Evolutionary conservation across 2,888 invertebrate species (phyloP).

Genomic region (Tyria jacobaeae): DNA sequence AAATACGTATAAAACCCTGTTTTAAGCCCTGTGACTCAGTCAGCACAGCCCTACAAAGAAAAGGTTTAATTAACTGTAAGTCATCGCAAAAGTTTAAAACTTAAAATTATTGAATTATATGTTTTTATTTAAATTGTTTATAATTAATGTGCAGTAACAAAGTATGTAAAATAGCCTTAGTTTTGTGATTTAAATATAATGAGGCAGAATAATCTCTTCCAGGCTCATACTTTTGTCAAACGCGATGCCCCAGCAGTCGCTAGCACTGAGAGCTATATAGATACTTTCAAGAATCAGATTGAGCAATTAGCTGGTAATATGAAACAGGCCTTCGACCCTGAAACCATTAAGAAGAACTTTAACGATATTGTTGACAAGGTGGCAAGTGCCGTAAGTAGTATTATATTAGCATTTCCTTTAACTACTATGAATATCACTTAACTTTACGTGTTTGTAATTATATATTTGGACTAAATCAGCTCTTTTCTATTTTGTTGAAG

Average conservation of each 20-base stretch:
- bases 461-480: too few relatives aligned
- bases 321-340: constrained; percentile 54
- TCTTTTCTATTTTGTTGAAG: too few relatives aligned
- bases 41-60: too few relatives aligned
- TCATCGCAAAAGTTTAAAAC: not conserved
- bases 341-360: constrained; percentile 55
- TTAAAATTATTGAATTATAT: not conserved
- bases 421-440: not conserved
- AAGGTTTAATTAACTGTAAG: not conserved
- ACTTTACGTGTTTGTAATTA: not conserved
- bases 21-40: too few relatives aligned
- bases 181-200: not conserved
- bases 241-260: constrained; percentile 63
- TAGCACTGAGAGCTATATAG: constrained; percentile 36
- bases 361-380: constrained; percentile 52
- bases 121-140: too few relatives aligned
- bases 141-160: too few relatives aligned
- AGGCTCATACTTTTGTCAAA: constrained; percentile 74
- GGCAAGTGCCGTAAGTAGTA: constrained; percentile 53
- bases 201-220: constrained; percentile 1
- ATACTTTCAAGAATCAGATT: constrained; percentile 48
- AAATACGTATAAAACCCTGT: too few relatives aligned
- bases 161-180: too few relatives aligned
- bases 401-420: not conserved
- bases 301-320: constrained; percentile 37